Conservation (phyloP, 2,113 vertebrate species). For the Lophius piscatorius region DNA sequence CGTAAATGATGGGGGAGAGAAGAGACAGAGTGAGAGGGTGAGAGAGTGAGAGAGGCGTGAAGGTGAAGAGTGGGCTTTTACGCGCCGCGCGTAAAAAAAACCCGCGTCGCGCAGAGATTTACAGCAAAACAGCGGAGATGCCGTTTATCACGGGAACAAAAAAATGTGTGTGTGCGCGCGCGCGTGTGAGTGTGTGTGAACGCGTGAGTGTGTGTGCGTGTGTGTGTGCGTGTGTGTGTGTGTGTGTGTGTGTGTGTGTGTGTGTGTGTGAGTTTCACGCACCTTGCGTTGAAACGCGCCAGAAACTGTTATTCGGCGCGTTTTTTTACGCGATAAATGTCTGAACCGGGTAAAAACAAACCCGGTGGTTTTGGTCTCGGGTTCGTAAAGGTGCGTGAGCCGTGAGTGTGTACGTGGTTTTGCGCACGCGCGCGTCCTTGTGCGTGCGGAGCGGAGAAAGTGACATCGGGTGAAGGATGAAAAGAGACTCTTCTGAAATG, state of each 20-base stretch:
- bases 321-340: too few species aligned
- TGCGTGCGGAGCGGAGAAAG: too few species aligned
- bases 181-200: conserved; percentile 10
- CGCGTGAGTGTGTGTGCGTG: neutral
- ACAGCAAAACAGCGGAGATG: conserved; percentile 15
- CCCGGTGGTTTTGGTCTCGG: too few species aligned
- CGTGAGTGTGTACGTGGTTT: too few species aligned
- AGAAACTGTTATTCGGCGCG: too few species aligned
- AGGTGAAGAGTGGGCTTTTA: conserved; percentile 52
- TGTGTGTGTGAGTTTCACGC: neutral
- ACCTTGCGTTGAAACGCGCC: too few species aligned
- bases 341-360: too few species aligned
- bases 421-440: too few species aligned
- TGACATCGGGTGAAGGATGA: too few species aligned
- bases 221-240: neutral
- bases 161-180: too few species aligned
- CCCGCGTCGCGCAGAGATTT: conserved; percentile 39
- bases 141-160: conserved; percentile 14
- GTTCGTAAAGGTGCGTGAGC: too few species aligned
- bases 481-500: too few species aligned
- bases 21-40: conserved; percentile 2
- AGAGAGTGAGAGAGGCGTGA: conserved; percentile 52
- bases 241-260: neutral
- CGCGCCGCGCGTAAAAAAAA: conserved; percentile 49
- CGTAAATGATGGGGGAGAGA: neutral